phyloP scores from a whole-genome alignment of 2,888 invertebrate genomes.

The Tetragonula carbonaria region DNA sequence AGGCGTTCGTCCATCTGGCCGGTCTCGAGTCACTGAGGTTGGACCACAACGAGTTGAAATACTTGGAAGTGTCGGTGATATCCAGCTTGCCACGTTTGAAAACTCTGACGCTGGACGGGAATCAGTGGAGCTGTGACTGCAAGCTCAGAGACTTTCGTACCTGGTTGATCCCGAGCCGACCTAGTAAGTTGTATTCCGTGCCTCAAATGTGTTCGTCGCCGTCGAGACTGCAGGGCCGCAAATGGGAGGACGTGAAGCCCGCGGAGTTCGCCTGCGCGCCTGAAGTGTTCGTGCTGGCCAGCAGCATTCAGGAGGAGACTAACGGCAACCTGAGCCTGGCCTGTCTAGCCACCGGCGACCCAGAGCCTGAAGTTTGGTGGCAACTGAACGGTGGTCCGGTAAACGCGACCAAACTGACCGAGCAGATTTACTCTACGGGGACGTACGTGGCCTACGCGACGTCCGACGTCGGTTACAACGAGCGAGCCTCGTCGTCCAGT shows the following conservation, averaged over 20 bases:
- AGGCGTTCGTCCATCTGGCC: slow-evolving; percentile 91
- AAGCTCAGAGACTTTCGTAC: slow-evolving; percentile 92
- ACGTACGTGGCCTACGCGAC: slow-evolving; percentile 62
- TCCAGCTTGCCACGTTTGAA: slow-evolving; percentile 91
- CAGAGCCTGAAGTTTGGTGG: slow-evolving; percentile 93
- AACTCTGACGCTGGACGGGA: slow-evolving; percentile 92
- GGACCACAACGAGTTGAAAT: slow-evolving; percentile 91
- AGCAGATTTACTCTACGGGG: slow-evolving; percentile 68
- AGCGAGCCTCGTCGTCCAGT: slow-evolving; percentile 26
- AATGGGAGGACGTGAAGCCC: slow-evolving; percentile 91
- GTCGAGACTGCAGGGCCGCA: slow-evolving; percentile 87
- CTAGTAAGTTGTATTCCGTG: slow-evolving; percentile 90
- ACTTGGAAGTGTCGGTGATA: slow-evolving; percentile 88
- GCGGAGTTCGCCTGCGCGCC: slow-evolving; percentile 94
- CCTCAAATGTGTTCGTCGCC: slow-evolving; percentile 91
- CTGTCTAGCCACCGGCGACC: slow-evolving; percentile 93
- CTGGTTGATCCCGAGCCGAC: slow-evolving; percentile 88
- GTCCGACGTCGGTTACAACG: slow-evolving; percentile 55
- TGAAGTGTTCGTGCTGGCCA: slow-evolving; percentile 85
- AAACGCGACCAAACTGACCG: slow-evolving; percentile 78
- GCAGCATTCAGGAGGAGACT: slow-evolving; percentile 89
- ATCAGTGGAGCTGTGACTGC: slow-evolving; percentile 97
- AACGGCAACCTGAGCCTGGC: slow-evolving; percentile 93
- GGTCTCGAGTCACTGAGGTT: slow-evolving; percentile 91
- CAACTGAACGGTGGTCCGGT: slow-evolving; percentile 90